These are phyloP conservation scores for Tachysurus vachellii DNA, from an alignment of 2,113 vertebrate genomes.

Conservation along the genomic window DNA sequence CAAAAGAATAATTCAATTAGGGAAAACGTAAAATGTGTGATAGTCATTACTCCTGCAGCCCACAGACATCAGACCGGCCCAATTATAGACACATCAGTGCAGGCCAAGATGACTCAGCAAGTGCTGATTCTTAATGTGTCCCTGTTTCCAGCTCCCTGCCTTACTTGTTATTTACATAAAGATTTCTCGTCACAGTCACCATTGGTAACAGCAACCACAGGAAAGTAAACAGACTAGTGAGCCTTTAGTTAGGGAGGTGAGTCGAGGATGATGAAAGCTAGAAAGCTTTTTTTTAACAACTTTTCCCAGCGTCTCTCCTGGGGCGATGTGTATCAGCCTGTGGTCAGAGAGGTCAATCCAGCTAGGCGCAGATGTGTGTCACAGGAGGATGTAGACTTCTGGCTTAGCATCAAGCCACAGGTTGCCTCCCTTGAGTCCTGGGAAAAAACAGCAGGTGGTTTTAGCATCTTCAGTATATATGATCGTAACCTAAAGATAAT, in stretches of 20 bases:
- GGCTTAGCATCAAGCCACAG: constrained; percentile 42
- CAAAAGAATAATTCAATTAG: background rate
- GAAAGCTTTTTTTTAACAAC: background rate
- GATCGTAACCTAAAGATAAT: background rate
- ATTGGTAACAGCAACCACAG: constrained; percentile 59
- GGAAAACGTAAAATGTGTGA: background rate
- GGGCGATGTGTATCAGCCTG: constrained; percentile 60
- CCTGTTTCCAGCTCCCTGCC: constrained; percentile 52
- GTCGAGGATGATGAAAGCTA: constrained; percentile 31
- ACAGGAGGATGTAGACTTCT: constrained; percentile 60
- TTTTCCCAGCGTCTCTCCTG: constrained; percentile 41
- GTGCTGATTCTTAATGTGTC: constrained; percentile 62
- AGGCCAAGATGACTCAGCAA: constrained; percentile 48
- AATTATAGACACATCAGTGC: constrained; percentile 39
- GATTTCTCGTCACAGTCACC: constrained; percentile 51
- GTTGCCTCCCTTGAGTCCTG: constrained; percentile 33
- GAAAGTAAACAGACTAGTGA: constrained; percentile 60
- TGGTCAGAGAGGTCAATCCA: constrained; percentile 62
- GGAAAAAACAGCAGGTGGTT: constrained; percentile 34
- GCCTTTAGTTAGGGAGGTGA: constrained; percentile 11
- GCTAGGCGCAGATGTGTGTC: constrained; percentile 71
- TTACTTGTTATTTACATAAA: constrained; percentile 54
- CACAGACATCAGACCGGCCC: constrained; percentile 26
- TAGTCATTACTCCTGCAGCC: background rate
- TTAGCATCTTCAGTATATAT: constrained; percentile 1